Evolutionary conservation across 2,888 invertebrate species (phyloP).

Genomic region (Calameuta filiformis): DNA sequence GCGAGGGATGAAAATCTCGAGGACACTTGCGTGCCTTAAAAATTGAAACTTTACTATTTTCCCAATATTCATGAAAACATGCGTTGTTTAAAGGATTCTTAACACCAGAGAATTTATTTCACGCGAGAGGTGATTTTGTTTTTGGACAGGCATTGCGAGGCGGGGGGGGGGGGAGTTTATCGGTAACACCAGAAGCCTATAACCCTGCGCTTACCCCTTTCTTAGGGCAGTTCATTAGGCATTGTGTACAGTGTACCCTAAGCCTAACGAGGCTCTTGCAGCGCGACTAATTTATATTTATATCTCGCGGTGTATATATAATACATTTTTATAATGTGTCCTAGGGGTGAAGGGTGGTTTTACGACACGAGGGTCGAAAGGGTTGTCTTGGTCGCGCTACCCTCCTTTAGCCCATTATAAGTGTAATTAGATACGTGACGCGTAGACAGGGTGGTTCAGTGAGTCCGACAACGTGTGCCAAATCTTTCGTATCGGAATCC

Average conservation of each 20-base stretch:
- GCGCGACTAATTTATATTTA: slow-evolving; percentile 41
- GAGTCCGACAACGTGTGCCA: slow-evolving; percentile 1
- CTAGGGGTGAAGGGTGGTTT: slow-evolving; percentile 30
- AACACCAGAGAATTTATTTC: not conserved
- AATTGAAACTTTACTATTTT: no score
- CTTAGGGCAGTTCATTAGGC: slow-evolving; percentile 24
- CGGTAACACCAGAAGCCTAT: not conserved
- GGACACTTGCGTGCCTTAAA: not conserved
- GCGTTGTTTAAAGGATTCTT: no score
- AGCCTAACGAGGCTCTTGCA: slow-evolving; percentile 27
- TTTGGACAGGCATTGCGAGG: not conserved
- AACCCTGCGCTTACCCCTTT: slow-evolving; percentile 13
- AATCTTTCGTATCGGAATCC: not conserved
- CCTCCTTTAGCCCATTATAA: slow-evolving; percentile 24
- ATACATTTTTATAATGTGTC: slow-evolving; percentile 43
- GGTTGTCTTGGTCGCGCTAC: slow-evolving; percentile 24
- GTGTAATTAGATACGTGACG: slow-evolving; percentile 25
- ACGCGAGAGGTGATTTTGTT: not conserved
- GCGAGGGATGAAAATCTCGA: slow-evolving; percentile 34
- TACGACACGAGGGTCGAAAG: slow-evolving; percentile 25
- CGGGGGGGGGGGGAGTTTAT: not conserved
- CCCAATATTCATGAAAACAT: no score
- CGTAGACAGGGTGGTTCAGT: slow-evolving; percentile 15
- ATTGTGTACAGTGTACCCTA: slow-evolving; percentile 29
- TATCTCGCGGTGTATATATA: slow-evolving; percentile 38